Base-by-base conservation (phyloP, 2,888 invertebrate species). In the Ectemnius cavifrons region DNA sequence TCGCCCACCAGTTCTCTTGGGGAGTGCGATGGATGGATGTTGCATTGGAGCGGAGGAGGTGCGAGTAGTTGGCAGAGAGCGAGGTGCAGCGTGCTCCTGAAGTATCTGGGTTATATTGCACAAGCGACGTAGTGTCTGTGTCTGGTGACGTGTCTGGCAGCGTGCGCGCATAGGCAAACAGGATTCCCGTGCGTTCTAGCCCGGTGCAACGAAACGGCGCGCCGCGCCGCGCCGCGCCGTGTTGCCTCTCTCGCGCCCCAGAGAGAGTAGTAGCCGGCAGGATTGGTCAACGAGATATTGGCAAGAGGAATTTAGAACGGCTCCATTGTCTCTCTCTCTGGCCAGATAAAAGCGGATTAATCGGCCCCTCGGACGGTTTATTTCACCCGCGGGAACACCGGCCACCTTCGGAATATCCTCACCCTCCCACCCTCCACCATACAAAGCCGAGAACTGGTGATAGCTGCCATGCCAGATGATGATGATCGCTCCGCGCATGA, bases 21-120 rank as follows among this genome's bases (percentile, higher is more conserved):
- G 23, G 23, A 23, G 23, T 23, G 23, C 11, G 37, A 11, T 37
- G 37, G 37, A 37, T 37, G 37, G 37, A 37, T 37, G 37, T 37
- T 37, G 37, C 6, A 37, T 37, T 8, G 37, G 37, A 37, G 37
- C 37, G 37, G 11, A 37, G 37, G 37, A 8, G 37, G 37, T 37
- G 37, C 37, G 37, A 37, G 11, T 11, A 37, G 37, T 37, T 11
- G 37, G 37, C 37, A 37, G 37, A 37, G 63, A 23, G 76, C 62
- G 77, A 82, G 77, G 80, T 83, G 86, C 86, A 85, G 78, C 72
- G 73, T 62, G 74, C 64, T 47, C 18, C 60, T 62, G 59, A 67
- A 66, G 70, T 84, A 86, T 85, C 82, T 84, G 68, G 85, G 86
- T 82, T 86, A 81, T 45, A 57, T 86, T 86, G 84, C 83, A 82